Conservation (phyloP, 2,888 invertebrate species). For the Ornithoptera priamus region DNA sequence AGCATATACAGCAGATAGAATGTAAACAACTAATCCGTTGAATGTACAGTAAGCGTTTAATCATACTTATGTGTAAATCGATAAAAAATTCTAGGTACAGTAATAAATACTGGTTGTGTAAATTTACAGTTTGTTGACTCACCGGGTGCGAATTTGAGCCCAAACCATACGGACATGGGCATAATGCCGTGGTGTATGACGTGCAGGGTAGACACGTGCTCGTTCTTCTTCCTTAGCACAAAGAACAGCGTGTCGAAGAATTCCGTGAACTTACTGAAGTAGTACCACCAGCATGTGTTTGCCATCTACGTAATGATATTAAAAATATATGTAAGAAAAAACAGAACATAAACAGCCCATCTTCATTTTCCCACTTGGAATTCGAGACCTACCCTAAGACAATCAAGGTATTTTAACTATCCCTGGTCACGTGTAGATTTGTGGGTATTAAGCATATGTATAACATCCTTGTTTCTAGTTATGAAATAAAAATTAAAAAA, state of each 20-base stretch:
- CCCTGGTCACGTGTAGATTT: too few species aligned
- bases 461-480: background rate
- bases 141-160: slow-evolving; percentile 97
- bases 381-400: too few species aligned
- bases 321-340: too few species aligned
- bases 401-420: too few species aligned
- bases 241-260: slow-evolving; percentile 98
- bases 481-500: background rate
- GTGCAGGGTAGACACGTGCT: slow-evolving; percentile 95
- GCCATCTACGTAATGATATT: slow-evolving; percentile 83
- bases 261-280: slow-evolving; percentile 97
- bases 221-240: slow-evolving; percentile 95
- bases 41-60: background rate
- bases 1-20: background rate
- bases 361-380: too few species aligned
- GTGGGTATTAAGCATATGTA: background rate
- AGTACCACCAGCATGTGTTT: slow-evolving; percentile 97
- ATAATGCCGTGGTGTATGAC: slow-evolving; percentile 98
- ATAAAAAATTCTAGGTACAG: slow-evolving; percentile 1
- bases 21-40: background rate
- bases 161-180: slow-evolving; percentile 98
- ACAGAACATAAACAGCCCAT: too few species aligned
- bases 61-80: background rate
- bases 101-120: background rate
- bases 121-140: slow-evolving; percentile 46